Evolutionary conservation across 2,888 invertebrate genomes (phyloP).

Genomic region (Pheosia gnoma): DNA sequence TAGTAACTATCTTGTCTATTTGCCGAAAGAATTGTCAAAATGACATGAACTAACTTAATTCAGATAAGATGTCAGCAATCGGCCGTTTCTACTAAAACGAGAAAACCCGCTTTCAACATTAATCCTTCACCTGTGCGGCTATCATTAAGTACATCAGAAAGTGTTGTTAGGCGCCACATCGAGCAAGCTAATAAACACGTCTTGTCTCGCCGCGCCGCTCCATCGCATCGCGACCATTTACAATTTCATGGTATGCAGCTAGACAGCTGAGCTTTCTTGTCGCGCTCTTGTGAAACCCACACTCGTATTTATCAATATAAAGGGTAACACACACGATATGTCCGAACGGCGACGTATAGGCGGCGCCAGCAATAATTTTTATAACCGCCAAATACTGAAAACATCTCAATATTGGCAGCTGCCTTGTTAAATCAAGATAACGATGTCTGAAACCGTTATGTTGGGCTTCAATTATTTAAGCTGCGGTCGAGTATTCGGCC

Average conservation of each 20-base stretch:
- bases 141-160: constrained; percentile 63
- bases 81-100: constrained; percentile 38
- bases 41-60: constrained; percentile 15
- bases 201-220: constrained; percentile 39
- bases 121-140: constrained; percentile 50
- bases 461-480: too few species aligned
- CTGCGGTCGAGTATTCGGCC: too few species aligned
- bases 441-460: too few species aligned
- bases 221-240: constrained; percentile 41
- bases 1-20: constrained; percentile 3
- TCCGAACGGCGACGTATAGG: background rate
- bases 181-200: constrained; percentile 55
- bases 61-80: constrained; percentile 31
- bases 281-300: constrained; percentile 38
- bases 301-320: constrained; percentile 18
- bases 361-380: too few species aligned
- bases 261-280: constrained; percentile 54
- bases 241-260: constrained; percentile 51
- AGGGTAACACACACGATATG: background rate
- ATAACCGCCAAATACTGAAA: too few species aligned
- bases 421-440: too few species aligned
- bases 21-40: constrained; percentile 8
- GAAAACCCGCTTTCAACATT: constrained; percentile 38
- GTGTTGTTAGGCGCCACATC: constrained; percentile 40
- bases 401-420: too few species aligned